Evolutionary conservation across 2,113 vertebrate species (phyloP), one percentile per base, ranked within the genome.

Genomic region (Platichthys stellatus): DNA sequence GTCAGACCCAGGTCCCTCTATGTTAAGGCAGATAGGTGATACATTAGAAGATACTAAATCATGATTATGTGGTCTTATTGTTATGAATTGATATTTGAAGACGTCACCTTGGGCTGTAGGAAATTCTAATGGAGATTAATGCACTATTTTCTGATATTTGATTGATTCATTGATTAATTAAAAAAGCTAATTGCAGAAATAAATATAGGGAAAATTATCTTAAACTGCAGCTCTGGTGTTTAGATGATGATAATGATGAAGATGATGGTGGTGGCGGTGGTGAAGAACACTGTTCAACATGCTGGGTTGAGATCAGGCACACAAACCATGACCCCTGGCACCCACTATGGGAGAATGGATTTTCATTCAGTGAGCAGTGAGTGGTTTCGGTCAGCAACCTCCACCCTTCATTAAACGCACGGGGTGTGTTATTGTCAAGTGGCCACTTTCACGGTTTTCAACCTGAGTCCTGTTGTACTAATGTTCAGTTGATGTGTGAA

Each of bases 391-490:
- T 54, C 51, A 45, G 51, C 31, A 49, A 35, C 45, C 26, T 23
- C 9, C 18, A 28, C 26, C 20, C 38, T 23, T 18, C 13, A 59
- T 43, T 40, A 64, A 69, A 53, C 63, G 68, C 20, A 49, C 6
- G 2, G 2, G 5, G 17, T 35, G 3, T 49, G 18, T 60, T 53
- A 31, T 66, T 66, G 62, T 61, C 53, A 69, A 73, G 45, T 69
- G 24, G 58, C 63, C 59, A 71, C 75, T 69, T 67, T 28, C 12
- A 15, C 43, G 4, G 10, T 59, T 70, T 31, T 74, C n/a, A 17
- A 8, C 66, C 43, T 66, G 61, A 66, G 65, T 63, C 28, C 43
- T 5, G 1, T 75, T 65, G 35, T 23, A 10, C 18, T 51, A 5
- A 63, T 13, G 11, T 61, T 23, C 18, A 49, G 58, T 26, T 53